Evolutionary conservation across 2,888 invertebrate species (phyloP).

Genomic region (Ormyrus rosae): DNA sequence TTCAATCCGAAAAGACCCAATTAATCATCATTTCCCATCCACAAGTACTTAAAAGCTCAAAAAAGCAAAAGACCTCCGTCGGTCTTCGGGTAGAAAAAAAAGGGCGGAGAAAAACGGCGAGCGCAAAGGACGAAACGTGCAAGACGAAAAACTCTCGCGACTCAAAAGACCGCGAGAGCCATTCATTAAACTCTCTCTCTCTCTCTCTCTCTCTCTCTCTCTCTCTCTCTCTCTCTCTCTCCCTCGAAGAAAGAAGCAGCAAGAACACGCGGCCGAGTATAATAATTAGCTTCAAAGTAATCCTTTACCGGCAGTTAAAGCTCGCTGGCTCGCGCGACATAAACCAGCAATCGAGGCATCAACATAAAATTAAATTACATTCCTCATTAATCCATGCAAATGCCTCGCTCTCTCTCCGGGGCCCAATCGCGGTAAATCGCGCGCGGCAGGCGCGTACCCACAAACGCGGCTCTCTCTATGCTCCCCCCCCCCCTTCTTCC

Average conservation of each 20-base stretch:
- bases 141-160: no score
- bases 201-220: background rate
- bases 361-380: constrained; percentile 57
- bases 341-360: constrained; percentile 53
- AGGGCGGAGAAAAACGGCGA: no score
- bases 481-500: background rate
- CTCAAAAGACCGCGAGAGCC: constrained; percentile 40
- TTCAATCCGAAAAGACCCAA: constrained; percentile 19
- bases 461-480: background rate
- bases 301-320: constrained; percentile 53
- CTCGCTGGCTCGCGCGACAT: constrained; percentile 9
- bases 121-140: no score
- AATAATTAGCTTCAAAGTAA: constrained; percentile 56
- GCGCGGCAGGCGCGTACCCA: background rate
- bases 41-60: constrained; percentile 17
- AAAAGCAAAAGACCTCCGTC: constrained; percentile 27
- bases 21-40: constrained; percentile 45
- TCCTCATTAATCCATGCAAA: constrained; percentile 55
- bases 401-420: constrained; percentile 15
- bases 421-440: constrained; percentile 24
- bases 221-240: constrained; percentile 11
- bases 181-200: constrained; percentile 42
- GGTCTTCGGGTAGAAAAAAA: background rate
- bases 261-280: constrained; percentile 1
- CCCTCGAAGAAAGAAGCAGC: background rate